phyloP scores from a whole-genome alignment of 92 coral and sea anemone genomes.

The Bergia puertoricense region DNA sequence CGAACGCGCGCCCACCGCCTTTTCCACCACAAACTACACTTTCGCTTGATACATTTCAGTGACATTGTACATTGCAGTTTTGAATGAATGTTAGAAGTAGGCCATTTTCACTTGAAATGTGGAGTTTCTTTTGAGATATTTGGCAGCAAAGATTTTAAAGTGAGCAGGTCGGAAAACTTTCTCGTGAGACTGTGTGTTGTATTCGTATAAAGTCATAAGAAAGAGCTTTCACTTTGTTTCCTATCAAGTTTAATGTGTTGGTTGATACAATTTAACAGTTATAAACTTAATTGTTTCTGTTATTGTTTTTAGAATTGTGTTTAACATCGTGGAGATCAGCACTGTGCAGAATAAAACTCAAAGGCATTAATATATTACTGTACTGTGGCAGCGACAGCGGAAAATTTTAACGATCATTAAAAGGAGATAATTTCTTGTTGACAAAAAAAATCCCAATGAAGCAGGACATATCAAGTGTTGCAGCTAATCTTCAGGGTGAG shows the following conservation, averaged over 20 bases:
- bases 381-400: not conserved
- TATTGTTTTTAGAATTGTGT: not conserved
- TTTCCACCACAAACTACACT: slow-evolving; percentile 1
- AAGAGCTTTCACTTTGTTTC: not conserved
- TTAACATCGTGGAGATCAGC: not conserved
- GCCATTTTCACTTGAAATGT: not conserved
- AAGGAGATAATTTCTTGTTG: not conserved
- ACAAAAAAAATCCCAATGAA: not conserved
- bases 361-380: not conserved
- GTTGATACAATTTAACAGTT: not conserved
- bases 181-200: not conserved
- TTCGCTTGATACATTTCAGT: not conserved
- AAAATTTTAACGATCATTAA: not conserved
- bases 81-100: not conserved
- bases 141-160: not conserved
- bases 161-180: not conserved
- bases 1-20: slow-evolving; percentile 12
- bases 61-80: not conserved
- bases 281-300: not conserved
- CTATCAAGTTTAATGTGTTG: not conserved
- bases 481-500: slow-evolving; percentile 28
- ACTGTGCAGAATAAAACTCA: not conserved
- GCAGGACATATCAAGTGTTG: slow-evolving; percentile 23
- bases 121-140: not conserved
- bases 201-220: not conserved